These are phyloP conservation scores for Synaphobranchus kaupii DNA, from an alignment of 2,797 vertebrate species.

Conservation along the genomic window DNA sequence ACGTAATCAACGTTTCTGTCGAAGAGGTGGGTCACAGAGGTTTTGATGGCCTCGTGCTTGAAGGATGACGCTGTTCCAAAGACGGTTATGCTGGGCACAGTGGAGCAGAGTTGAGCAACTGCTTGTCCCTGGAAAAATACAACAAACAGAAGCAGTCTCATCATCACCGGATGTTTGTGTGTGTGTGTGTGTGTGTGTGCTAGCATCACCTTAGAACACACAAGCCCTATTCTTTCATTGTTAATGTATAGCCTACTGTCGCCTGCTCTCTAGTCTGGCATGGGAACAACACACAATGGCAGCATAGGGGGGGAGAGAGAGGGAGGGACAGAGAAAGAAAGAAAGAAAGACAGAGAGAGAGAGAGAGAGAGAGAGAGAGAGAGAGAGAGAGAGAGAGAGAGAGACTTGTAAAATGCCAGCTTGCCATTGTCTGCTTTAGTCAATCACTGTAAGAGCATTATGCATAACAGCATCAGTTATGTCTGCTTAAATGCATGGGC, in stretches of 20 bases:
- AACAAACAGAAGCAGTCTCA: neutral
- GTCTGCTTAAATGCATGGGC: slow-evolving; percentile 15
- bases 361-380: neutral
- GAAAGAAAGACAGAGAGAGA: neutral
- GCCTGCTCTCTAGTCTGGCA: neutral
- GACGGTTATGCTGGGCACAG: slow-evolving; percentile 87
- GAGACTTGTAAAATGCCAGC: neutral
- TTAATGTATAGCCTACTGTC: neutral
- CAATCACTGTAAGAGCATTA: neutral
- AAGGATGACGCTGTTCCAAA: slow-evolving; percentile 94
- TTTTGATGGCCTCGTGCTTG: slow-evolving; percentile 95
- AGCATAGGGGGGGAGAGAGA: neutral
- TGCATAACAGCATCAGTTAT: slow-evolving; percentile 11
- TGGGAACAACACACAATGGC: neutral
- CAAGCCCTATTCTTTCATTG: neutral
- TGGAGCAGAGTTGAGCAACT: slow-evolving; percentile 95
- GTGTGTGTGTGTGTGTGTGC: neutral
- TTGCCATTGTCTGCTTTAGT: neutral
- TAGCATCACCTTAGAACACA: neutral
- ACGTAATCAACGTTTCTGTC: slow-evolving; percentile 94
- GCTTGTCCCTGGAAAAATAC: slow-evolving; percentile 87
- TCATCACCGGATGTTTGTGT: neutral
- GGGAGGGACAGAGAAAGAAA: neutral
- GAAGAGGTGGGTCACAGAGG: slow-evolving; percentile 92
- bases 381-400: neutral